Conservation (phyloP, 2,797 vertebrate genomes). For the Smutsia gigantea region DNA sequence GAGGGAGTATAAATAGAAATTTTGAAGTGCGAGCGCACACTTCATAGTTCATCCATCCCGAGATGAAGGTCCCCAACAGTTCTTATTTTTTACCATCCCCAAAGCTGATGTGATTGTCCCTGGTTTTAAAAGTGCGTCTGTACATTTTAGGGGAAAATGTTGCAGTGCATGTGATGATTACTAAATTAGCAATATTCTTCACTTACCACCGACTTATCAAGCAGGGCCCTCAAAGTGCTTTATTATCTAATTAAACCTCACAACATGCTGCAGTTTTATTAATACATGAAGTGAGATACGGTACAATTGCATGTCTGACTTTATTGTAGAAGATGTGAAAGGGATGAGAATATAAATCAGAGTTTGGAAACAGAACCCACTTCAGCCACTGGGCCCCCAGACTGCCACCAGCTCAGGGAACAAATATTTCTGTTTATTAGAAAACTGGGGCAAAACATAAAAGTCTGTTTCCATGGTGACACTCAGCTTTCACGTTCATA, state of each 20-base stretch:
- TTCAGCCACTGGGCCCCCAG: neutral
- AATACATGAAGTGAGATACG: conserved; percentile 56
- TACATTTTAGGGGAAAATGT: neutral
- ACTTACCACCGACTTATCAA: neutral
- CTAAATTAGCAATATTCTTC: conserved; percentile 48
- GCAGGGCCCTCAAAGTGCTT: conserved; percentile 50
- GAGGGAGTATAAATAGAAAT: conserved; percentile 71
- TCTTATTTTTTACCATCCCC: conserved; percentile 54
- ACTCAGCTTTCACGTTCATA: neutral
- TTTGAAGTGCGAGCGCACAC: conserved; percentile 41
- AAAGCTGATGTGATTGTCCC: conserved; percentile 42
- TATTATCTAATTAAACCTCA: conserved; percentile 76
- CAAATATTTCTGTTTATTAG: neutral
- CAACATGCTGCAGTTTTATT: conserved; percentile 70
- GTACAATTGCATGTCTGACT: neutral
- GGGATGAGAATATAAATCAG: neutral
- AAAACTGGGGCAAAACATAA: neutral
- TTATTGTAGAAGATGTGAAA: neutral
- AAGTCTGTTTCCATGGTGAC: neutral
- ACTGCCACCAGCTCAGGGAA: neutral
- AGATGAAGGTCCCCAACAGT: conserved; percentile 50
- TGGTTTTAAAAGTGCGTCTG: neutral
- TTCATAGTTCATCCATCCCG: conserved; percentile 54
- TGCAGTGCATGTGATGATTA: neutral
- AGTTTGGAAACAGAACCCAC: neutral